A percentile compares a stretch with the other conserved stretches of the same genome.
These are phyloP conservation scores for Tapirus indicus DNA, from an alignment of 2,797 vertebrate species.

Conservation along the genomic window DNA sequence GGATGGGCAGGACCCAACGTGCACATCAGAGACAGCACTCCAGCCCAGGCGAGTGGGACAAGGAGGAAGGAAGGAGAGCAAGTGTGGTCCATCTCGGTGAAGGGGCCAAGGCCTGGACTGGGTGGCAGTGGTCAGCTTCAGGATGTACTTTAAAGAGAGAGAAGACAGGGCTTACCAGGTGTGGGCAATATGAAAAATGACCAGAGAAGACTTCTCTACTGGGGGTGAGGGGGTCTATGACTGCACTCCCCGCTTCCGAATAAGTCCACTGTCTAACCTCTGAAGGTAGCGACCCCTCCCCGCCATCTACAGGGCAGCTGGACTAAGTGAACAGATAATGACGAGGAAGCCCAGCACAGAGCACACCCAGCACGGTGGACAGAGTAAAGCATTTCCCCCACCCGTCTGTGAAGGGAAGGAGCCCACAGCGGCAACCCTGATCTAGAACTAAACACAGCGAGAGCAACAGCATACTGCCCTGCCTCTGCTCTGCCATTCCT, in stretches of 20 bases:
- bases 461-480: too few species aligned
- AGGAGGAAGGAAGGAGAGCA: accelerated
- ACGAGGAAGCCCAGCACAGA: background rate
- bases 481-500: too few species aligned
- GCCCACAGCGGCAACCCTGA: too few species aligned
- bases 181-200: too few species aligned
- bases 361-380: too few species aligned
- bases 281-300: background rate
- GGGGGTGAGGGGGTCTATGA: background rate
- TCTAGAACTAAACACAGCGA: too few species aligned
- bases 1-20: too few species aligned
- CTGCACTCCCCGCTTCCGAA: background rate
- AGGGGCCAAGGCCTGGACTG: background rate
- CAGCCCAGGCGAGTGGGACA: accelerated
- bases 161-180: too few species aligned
- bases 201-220: background rate
- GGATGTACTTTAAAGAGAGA: accelerated
- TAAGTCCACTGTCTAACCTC: accelerated
- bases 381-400: too few species aligned
- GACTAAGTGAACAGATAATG: too few species aligned
- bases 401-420: too few species aligned
- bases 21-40: background rate
- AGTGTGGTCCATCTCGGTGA: accelerated
- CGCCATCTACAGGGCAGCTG: background rate
- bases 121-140: background rate